Evolutionary conservation across 2,888 invertebrate genomes (phyloP), one percentile per base, ranked within the genome.

Genomic region (Epinotia ramella): DNA sequence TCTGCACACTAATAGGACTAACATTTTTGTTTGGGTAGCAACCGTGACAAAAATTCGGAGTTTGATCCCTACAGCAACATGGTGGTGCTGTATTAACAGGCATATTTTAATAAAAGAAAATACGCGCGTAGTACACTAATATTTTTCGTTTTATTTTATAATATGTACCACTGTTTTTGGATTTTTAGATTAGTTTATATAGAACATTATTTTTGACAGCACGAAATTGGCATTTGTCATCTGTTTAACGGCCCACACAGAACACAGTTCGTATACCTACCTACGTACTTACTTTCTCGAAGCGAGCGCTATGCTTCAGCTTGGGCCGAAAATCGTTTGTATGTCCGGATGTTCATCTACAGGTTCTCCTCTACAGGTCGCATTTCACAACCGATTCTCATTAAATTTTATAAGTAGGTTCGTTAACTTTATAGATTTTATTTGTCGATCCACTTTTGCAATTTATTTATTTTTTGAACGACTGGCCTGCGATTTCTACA

Each of bases 1-100:
- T n/a, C 59, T 69, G 46, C n/a, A 69, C 28, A 24, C 59, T 69
- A n/a, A 69, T 59, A n/a, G 69, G 69, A 28, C 69, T 69, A 18
- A 60, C 59, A 18, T 16, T 69, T 28, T 11, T 1, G 13, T 69
- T 69, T n/a, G 69, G 69, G 28, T 69, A 69, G 59, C 69, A 69
- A 16, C 69, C 69, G 16, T 60, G n/a, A 60, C 69, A 69, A 46
- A 46, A 59, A 0, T 68, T 59, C 46, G 20, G 20, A 4, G 7
- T 7, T 5, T 20, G 11, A 7, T 6, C 56, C 33, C 11, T 12
- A 28, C 69, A 69, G 24, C 69, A 60, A 12, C 69, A 69, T 11
- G 46, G 5, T 24, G 44, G 16, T 16, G 13, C 20, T 20, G 44
- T 16, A 16, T 60, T 60, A 24, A 44, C 44, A 20, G 57, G 44